Evolutionary conservation across 2,888 invertebrate genomes (phyloP), one percentile per base, ranked within the genome.

Genomic region (Priocnemis perturbator): DNA sequence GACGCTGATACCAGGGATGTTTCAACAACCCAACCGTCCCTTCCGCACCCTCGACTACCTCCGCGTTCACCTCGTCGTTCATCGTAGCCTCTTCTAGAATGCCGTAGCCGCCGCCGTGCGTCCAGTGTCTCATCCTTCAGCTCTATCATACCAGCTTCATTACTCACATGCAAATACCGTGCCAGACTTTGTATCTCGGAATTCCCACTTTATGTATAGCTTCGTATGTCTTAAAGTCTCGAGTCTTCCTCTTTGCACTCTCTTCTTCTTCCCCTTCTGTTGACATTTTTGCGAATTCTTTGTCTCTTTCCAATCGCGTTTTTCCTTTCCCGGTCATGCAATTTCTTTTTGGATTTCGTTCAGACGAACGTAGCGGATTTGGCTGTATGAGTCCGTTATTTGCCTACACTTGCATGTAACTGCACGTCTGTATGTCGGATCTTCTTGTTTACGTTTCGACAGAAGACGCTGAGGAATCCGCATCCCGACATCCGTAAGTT

Each of bases 111-210:
- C 67, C 71, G 61, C 59, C 62, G 60, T 55, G 68, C 59, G 69
- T 26, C 55, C 47, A 60, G 61, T 67, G 60, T 64, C 72, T 75
- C 81, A 67, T 81, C 75, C 75, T 76, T 11, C 69, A 67, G 70
- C 64, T 64, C 72, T 67, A 64, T 74, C 81, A 30, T 69, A 67
- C 67, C 61, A 53, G 68, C 69, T 77, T 82, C 80, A 82, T 83
- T 79, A 82, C 77, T 82, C 78, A 76, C 77, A 74, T 74, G 76
- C 79, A 79, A 81, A 80, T 79, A 76, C 61, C n/a, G n/a, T 64
- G 52, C 17, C 59, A 50, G 44, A 19, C 53, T 3, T 21, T 15
- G 15, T n/a, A n/a, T n/a, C n/a, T 21, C 23, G 15, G 15, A 21
- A 53, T 67, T 44, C 55, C 47, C 48, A 45, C 55, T 48, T 56